Percentiles rank a stretch among this genome's conserved stretches.
Conservation (phyloP, 1,140 invertebrate genomes). For the Caenorhabditis remanei region DNA sequence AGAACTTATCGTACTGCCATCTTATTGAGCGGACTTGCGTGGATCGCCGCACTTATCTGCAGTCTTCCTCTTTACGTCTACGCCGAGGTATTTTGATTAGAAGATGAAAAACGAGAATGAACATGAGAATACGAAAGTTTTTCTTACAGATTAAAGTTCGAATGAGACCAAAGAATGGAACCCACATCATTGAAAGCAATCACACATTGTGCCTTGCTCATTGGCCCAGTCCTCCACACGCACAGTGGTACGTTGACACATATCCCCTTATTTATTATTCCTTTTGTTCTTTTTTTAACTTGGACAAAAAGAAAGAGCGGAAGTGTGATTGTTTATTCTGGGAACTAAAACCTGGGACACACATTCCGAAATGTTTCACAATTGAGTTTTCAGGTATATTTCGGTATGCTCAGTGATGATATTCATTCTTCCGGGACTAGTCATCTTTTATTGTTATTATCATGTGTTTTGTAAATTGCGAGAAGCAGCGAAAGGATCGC, state of each 20-base stretch:
- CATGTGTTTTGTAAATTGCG: constrained; percentile 77
- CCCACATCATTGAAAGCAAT: constrained; percentile 53
- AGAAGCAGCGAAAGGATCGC: constrained; percentile 71
- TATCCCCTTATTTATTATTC: constrained; percentile 15
- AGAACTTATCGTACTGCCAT: constrained; percentile 74
- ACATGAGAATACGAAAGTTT: neutral
- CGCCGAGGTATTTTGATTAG: constrained; percentile 59
- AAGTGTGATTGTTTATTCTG: neutral
- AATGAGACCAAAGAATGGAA: constrained; percentile 52
- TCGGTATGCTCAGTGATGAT: constrained; percentile 75
- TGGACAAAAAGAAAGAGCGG: neutral
- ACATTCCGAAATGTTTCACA: neutral
- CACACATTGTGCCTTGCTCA: constrained; percentile 75
- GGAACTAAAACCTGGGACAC: neutral
- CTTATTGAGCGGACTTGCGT: constrained; percentile 69
- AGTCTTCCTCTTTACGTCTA: constrained; percentile 74
- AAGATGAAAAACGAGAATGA: neutral
- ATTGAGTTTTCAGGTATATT: constrained; percentile 73
- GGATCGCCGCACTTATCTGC: constrained; percentile 71
- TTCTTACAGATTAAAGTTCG: constrained; percentile 44
- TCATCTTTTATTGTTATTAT: constrained; percentile 77
- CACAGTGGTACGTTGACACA: constrained; percentile 70
- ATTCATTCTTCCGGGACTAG: constrained; percentile 72
- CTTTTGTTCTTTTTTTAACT: constrained; percentile 33
- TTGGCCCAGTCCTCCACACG: constrained; percentile 74